Evolutionary conservation across 2,797 vertebrate species (phyloP), one percentile per base, ranked within the genome.

Genomic region (Anguilla obscura): DNA sequence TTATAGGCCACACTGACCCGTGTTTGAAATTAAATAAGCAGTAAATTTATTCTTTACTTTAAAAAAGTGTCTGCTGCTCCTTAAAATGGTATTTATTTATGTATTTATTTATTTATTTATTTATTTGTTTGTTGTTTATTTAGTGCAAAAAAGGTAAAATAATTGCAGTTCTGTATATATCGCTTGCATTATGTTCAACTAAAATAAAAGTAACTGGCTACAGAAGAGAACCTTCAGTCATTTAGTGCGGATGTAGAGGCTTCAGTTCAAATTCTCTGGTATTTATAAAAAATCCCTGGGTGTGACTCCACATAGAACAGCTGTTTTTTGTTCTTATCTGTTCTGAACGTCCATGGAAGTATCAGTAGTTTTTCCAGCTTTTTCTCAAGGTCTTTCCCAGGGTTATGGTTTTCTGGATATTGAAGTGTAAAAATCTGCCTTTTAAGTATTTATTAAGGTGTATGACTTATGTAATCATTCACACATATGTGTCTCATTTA

Each of bases 381-480:
- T 18, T 45, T 48, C 18, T 82, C 24, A 45, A 16, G n/a, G 24
- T 82, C 3, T 80, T 80, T 80, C 45, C 45, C 79, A 50, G 45
- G 40, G 76, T 40, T 30, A 80, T 48, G 18, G 16, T 40, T 48
- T n/a, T 82, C 63, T 50, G 79, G 36, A 82, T 82, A 50, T n/a
- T 7, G 21, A 82, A 82, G 45, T 48, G 45, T 82, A 82, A 82
- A 82, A 82, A 50, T 48, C 6, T 24, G 40, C 50, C 40, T 82
- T 50, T 82, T 48, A 82, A 82, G 45, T n/a, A 9, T 82, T 50
- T 82, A n/a, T 12, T 82, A 82, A 82, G 79, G 79, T 82, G 45
- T 50, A 48, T 82, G 45, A 48, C n/a, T 82, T 50, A 82, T 82
- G 79, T 82, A 82, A 82, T 48, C 40, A 82, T 50, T 82, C 79